phyloP scores from a whole-genome alignment of 2,888 invertebrate genomes.

The Idaea straminata region DNA sequence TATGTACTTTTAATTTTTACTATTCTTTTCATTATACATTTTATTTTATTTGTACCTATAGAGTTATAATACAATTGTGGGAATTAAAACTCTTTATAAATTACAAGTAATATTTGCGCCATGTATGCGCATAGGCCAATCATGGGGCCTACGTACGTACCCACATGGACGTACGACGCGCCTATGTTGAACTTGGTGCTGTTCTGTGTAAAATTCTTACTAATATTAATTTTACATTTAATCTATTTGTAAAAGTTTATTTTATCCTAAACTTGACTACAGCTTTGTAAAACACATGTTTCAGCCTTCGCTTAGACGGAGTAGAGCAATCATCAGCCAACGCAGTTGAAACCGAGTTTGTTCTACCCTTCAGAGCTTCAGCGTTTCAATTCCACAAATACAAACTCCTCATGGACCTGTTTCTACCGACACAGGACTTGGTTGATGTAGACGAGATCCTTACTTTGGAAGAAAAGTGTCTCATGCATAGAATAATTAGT shows the following conservation, averaged over 20 bases:
- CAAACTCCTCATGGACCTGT: conserved; percentile 79
- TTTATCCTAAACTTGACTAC: background rate
- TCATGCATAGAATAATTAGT: conserved; percentile 80
- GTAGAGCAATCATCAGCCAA: conserved; percentile 75
- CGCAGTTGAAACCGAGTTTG: conserved; percentile 66
- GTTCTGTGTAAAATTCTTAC: too few species aligned
- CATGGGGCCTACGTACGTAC: too few species aligned
- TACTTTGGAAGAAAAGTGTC: conserved; percentile 66
- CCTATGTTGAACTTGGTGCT: too few species aligned
- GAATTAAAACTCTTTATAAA: too few species aligned
- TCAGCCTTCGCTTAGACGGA: conserved; percentile 82
- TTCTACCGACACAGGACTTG: conserved; percentile 75
- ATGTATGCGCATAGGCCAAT: too few species aligned
- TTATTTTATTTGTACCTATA: too few species aligned
- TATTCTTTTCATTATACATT: background rate
- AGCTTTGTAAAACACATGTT: conserved; percentile 24
- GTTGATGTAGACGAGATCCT: conserved; percentile 59
- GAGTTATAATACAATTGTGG: too few species aligned
- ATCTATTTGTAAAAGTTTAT: too few species aligned
- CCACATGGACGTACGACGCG: too few species aligned
- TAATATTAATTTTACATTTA: too few species aligned
- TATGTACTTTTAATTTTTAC: conserved; percentile 34
- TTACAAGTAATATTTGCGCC: too few species aligned
- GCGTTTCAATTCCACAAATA: conserved; percentile 81
- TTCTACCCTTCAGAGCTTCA: conserved; percentile 80